These are phyloP conservation scores for Oryzias javanicus DNA, from an alignment of 2,113 vertebrate genomes.

Conservation along the genomic window DNA sequence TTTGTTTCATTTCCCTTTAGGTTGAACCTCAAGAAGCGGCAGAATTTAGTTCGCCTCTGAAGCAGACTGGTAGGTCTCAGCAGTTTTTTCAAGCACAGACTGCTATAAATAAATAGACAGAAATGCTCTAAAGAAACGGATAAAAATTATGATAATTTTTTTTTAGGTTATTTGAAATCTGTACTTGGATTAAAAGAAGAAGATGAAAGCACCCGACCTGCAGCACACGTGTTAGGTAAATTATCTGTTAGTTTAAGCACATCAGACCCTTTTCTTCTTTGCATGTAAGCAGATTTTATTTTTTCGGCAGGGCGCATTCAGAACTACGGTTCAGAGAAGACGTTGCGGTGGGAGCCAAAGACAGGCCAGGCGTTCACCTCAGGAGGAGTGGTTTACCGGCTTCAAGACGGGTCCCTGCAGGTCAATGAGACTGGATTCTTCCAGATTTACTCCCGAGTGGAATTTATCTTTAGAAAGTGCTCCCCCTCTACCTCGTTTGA, in stretches of 20 bases:
- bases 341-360: constrained; percentile 79
- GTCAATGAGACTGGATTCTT: constrained; percentile 83
- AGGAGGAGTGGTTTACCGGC: constrained; percentile 71
- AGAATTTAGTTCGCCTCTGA: constrained; percentile 35
- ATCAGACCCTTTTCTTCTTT: neutral
- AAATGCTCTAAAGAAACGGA: neutral
- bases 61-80: constrained; percentile 64
- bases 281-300: neutral
- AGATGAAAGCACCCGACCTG: constrained; percentile 18
- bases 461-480: constrained; percentile 77
- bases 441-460: constrained; percentile 85
- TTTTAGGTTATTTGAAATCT: constrained; percentile 46
- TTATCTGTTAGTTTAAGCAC: neutral
- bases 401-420: constrained; percentile 70
- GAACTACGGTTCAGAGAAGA: neutral
- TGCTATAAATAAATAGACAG: neutral
- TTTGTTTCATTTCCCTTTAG: constrained; percentile 44
- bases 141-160: constrained; percentile 1
- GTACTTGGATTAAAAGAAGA: neutral
- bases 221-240: constrained; percentile 75
- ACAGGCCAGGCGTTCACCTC: constrained; percentile 72
- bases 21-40: neutral
- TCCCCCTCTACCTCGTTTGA: constrained; percentile 34
- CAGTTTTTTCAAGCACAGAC: neutral
- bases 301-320: constrained; percentile 48